Evolutionary conservation across 1,140 invertebrate species (phyloP).

Genomic region (Linepithema humile): DNA sequence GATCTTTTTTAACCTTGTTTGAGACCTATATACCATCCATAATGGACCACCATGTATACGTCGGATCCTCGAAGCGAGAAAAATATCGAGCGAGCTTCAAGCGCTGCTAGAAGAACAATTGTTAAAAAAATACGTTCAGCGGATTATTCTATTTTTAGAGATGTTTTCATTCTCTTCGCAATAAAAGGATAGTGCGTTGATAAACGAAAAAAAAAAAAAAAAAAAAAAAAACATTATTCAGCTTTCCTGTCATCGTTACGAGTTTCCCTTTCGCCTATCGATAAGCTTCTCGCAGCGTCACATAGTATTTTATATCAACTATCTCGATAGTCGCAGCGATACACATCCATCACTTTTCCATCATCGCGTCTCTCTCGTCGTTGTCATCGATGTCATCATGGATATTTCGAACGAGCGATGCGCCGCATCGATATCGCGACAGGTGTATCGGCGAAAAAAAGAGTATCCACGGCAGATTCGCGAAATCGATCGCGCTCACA

Average conservation of each 20-base stretch:
- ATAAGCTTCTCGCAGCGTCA: constrained; percentile 2
- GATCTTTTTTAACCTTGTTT: too few species aligned
- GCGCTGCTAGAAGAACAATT: too few species aligned
- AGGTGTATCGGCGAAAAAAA: constrained; percentile 6
- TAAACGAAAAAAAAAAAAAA: neutral
- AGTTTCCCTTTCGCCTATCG: neutral
- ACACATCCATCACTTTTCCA: constrained; percentile 37
- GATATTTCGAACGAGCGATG: constrained; percentile 24
- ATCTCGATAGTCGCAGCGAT: constrained; percentile 2
- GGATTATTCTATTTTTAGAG: neutral
- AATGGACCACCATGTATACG: too few species aligned
- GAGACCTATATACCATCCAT: too few species aligned
- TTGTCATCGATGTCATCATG: constrained; percentile 18
- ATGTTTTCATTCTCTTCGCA: neutral
- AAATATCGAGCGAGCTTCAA: too few species aligned
- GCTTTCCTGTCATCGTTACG: neutral
- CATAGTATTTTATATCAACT: constrained; percentile 1
- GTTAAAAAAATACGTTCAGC: neutral
- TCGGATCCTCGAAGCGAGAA: too few species aligned
- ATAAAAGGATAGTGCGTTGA: too few species aligned
- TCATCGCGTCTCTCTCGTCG: constrained; percentile 8
- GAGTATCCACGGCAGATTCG: neutral
- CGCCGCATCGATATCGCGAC: neutral
- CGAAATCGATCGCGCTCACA: neutral
- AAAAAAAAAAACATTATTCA: neutral